Evolutionary conservation across 2,797 vertebrate species (phyloP).

Genomic region (Peromyscus eremicus): DNA sequence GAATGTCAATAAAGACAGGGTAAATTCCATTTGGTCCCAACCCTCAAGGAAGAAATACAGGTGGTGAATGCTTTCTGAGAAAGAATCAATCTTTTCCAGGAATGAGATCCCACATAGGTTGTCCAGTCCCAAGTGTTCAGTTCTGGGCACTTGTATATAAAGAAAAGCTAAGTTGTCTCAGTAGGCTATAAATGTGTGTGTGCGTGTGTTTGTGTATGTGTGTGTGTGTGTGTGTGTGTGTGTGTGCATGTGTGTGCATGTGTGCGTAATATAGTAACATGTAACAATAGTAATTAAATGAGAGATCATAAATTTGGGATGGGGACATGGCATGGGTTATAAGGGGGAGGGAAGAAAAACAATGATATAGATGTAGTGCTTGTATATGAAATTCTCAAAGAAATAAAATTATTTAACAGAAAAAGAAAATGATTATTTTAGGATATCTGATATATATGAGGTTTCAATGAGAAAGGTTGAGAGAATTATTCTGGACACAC

Average conservation of each 20-base stretch:
- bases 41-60: background rate
- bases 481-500: background rate
- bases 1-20: background rate
- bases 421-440: background rate
- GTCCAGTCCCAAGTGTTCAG: background rate
- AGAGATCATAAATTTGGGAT: background rate
- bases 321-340: rapidly evolving
- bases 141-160: background rate
- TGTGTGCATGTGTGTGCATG: background rate
- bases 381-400: background rate
- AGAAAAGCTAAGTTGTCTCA: background rate
- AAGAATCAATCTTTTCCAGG: background rate
- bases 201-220: background rate
- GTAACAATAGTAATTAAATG: background rate
- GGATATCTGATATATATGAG: background rate
- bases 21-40: background rate
- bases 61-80: background rate
- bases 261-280: too few species aligned
- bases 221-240: background rate
- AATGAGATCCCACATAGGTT: background rate
- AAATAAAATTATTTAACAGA: background rate
- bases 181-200: background rate
- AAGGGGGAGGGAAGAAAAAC: rapidly evolving
- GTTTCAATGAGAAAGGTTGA: background rate
- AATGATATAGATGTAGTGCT: background rate